Evolutionary conservation across 2,888 invertebrate species (phyloP).

Genomic region (Deroplatys truncata): DNA sequence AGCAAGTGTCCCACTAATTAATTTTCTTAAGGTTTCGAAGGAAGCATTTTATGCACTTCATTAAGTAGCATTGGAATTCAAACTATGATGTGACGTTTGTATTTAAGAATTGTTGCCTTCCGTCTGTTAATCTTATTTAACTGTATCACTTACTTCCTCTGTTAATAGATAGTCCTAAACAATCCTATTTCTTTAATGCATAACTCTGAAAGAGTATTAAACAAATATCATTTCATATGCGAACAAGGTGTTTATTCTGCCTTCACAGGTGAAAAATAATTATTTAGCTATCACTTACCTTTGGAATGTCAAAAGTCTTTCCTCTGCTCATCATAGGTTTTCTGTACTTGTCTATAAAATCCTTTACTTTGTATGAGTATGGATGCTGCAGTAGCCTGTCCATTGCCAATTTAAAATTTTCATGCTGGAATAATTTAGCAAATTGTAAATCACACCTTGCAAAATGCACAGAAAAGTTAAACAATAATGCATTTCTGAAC

Average conservation of each 20-base stretch:
- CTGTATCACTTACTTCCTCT: no score
- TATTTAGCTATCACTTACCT: conserved; percentile 40
- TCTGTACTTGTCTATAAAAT: conserved; percentile 70
- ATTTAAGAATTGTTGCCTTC: no score
- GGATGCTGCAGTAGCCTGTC: conserved; percentile 67
- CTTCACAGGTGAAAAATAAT: neutral
- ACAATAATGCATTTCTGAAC: neutral
- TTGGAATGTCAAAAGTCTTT: conserved; percentile 58
- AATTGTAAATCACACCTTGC: neutral
- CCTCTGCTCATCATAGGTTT: conserved; percentile 57
- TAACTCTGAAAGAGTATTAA: no score
- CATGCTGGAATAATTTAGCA: conserved; percentile 47
- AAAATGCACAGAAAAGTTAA: neutral
- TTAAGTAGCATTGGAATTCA: no score
- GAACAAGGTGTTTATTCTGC: neutral
- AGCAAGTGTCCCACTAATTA: no score
- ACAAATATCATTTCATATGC: neutral
- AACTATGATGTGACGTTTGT: no score
- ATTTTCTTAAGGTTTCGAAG: no score
- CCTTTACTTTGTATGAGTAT: conserved; percentile 63
- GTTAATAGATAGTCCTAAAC: no score
- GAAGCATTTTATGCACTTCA: no score
- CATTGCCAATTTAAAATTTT: conserved; percentile 66
- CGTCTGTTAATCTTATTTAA: no score
- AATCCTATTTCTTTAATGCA: no score